Conservation (phyloP, 1,140 invertebrate genomes). For the Planococcus citri region DNA sequence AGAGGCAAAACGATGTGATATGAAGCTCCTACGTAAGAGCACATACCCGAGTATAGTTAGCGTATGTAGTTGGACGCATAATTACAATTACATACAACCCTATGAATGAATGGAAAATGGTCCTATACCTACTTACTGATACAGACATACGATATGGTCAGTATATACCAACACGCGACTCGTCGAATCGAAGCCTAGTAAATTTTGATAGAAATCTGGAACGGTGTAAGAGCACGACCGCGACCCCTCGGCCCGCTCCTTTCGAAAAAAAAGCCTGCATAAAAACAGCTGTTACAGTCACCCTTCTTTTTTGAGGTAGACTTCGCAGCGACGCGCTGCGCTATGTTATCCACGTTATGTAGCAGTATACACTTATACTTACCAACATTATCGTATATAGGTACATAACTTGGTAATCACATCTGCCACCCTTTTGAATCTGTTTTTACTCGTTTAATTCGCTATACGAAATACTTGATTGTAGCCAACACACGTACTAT, state of each 20-base stretch:
- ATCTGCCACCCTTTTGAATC: constrained; percentile 2
- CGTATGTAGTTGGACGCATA: neutral
- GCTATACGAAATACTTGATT: neutral
- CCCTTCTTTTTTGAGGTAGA: neutral
- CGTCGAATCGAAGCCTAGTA: neutral
- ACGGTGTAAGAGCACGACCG: too few species aligned
- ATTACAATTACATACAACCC: neutral
- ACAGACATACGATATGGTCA: neutral
- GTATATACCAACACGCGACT: neutral
- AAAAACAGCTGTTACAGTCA: neutral
- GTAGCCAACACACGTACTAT: too few species aligned
- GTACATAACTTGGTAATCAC: neutral
- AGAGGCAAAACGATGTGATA: too few species aligned
- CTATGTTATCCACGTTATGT: too few species aligned
- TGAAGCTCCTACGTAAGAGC: too few species aligned
- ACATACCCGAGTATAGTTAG: too few species aligned
- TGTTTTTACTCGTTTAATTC: neutral
- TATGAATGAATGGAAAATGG: neutral
- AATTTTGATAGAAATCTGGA: neutral
- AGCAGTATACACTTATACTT: too few species aligned
- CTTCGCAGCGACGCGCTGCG: too few species aligned
- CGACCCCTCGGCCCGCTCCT: too few species aligned
- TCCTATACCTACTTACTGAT: too few species aligned
- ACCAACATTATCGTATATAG: too few species aligned
- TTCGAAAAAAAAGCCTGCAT: neutral